Conservation (phyloP, 2,888 invertebrate genomes). For the Adela reaumurella region DNA sequence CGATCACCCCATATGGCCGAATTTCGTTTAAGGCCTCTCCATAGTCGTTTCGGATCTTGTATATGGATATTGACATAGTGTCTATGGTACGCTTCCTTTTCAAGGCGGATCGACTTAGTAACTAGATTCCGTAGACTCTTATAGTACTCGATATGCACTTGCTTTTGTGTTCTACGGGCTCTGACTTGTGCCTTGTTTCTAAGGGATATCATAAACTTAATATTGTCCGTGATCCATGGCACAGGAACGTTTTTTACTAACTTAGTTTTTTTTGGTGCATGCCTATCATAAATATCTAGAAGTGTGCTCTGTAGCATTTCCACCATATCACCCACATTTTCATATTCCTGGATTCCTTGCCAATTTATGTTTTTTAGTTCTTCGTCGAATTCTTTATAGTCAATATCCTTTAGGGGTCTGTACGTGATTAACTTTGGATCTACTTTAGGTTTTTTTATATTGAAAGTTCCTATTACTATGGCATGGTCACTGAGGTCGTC, state of each 20-base stretch:
- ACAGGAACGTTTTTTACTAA: neutral
- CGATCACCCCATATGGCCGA: neutral
- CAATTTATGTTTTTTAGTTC: too few species aligned
- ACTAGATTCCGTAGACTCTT: neutral
- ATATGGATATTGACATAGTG: neutral
- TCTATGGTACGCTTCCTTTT: neutral
- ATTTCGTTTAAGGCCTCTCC: neutral
- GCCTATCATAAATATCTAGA: neutral
- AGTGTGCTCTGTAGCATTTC: neutral
- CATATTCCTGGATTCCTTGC: too few species aligned
- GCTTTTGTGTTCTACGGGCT: neutral
- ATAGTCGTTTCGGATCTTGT: neutral
- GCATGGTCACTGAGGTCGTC: neutral
- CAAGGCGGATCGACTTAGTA: neutral
- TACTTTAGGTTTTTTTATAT: neutral
- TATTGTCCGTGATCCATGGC: constrained; percentile 2
- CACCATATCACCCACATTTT: neutral
- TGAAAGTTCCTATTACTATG: neutral
- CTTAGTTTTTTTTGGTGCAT: neutral
- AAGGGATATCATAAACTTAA: neutral
- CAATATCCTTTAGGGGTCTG: too few species aligned
- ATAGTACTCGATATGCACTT: neutral
- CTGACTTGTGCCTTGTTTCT: neutral
- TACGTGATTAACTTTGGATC: too few species aligned
- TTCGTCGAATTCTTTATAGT: too few species aligned